Evolutionary conservation across 1,140 invertebrate genomes (phyloP), one percentile per base, ranked within the genome.

Genomic region (Zaprionus nigranus): DNA sequence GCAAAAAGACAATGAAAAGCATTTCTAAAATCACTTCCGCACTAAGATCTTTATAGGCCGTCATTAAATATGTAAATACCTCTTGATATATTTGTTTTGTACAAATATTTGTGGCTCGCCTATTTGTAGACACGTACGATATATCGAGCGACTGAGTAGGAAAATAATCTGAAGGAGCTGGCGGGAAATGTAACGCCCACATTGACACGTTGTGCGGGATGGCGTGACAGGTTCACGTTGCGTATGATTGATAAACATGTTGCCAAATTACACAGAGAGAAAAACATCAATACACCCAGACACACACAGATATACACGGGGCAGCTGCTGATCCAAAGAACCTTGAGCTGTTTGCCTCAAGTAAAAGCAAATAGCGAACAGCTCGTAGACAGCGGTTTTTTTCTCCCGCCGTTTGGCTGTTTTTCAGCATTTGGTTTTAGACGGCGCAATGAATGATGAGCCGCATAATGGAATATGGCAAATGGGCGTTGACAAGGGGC

Each of bases 171-270:
- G 15, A 13, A 68, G 34, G 57, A 60, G 20, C 57, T 26, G 57
- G 20, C 30, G 30, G 22, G 43, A 36, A 43, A 43, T 59, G 64
- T 72, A 83, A 76, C 82, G 81, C 81, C 81, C 81, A 83, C 75
- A 64, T 65, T 81, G 74, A 78, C 68, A 79, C 65, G 69, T 79
- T 76, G 65, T 59, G 73, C 30, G 63, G 60, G 61, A 46, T 78
- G 78, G 62, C 79, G 67, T 88, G 81, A 84, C 83, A 70, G 81
- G 81, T 69, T 64, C 74, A 87, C 77, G 64, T 69, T 78, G 81
- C 83, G 83, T 83, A 87, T 87, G 81, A 87, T 87, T 87, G 84
- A 87, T 90, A 88, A 88, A 88, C 68, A 67, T 54, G 69, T 78
- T 78, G 79, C 74, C 81, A 49, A 74, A 81, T 85, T 79, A 82